These are phyloP conservation scores for Habrosyne pyritoides DNA, from an alignment of 2,888 invertebrate species.

Conservation along the genomic window DNA sequence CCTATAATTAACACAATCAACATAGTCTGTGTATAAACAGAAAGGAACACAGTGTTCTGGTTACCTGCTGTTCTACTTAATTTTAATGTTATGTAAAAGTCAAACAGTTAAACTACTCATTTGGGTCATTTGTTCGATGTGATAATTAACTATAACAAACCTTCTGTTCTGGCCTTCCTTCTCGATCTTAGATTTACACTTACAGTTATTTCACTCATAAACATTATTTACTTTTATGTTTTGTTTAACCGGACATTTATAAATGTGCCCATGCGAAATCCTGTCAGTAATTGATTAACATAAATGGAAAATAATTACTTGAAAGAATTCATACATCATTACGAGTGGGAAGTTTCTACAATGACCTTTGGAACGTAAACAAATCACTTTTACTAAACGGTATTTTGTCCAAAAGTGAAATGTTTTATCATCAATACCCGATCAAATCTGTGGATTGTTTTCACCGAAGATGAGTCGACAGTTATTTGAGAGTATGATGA, in stretches of 20 bases:
- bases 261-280: constrained; percentile 23
- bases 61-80: constrained; percentile 36
- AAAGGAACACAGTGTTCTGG: constrained; percentile 30
- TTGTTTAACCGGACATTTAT: constrained; percentile 15
- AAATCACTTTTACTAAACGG: constrained; percentile 59
- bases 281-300: constrained; percentile 36
- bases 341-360: constrained; percentile 33
- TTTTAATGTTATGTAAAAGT: constrained; percentile 23
- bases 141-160: constrained; percentile 7
- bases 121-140: constrained; percentile 25
- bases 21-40: constrained; percentile 34
- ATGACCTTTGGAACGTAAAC: constrained; percentile 49
- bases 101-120: constrained; percentile 16
- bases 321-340: constrained; percentile 9
- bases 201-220: neutral
- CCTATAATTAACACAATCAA: constrained; percentile 50
- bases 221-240: constrained; percentile 2
- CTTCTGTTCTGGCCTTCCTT: neutral
- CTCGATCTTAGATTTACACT: neutral
- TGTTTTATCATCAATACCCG: constrained; percentile 50
- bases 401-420: constrained; percentile 62
- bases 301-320: constrained; percentile 24
- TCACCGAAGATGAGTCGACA: constrained; percentile 66
- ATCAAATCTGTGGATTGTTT: constrained; percentile 58
- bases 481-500: constrained; percentile 36